Conservation (phyloP, 1,140 invertebrate species). For the Papilio polyxenes region DNA sequence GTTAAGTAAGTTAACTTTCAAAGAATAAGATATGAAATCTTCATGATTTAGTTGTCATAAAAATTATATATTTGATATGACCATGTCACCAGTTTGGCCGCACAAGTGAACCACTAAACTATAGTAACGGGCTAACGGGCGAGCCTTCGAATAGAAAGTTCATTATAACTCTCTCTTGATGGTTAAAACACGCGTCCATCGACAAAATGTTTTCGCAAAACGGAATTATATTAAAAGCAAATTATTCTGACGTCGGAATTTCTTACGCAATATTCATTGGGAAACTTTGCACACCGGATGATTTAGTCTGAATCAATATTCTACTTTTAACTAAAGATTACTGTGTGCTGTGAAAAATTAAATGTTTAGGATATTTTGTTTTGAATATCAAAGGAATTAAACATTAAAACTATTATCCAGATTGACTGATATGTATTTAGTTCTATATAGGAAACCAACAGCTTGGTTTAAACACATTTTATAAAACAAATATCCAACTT, state of each 20-base stretch:
- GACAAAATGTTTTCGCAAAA: slow-evolving; percentile 17
- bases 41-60: background rate
- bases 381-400: no score
- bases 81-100: background rate
- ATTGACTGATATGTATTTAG: background rate
- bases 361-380: no score
- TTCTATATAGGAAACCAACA: background rate
- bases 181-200: slow-evolving; percentile 3
- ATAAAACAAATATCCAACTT: background rate
- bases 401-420: no score
- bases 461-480: background rate
- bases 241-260: background rate
- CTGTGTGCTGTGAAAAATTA: background rate
- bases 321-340: background rate
- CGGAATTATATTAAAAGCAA: slow-evolving; percentile 14
- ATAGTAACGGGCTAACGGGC: slow-evolving; percentile 20
- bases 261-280: background rate
- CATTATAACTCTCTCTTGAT: slow-evolving; percentile 26
- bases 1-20: background rate
- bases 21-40: background rate
- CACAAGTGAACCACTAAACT: slow-evolving; percentile 3
- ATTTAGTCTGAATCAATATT: background rate
- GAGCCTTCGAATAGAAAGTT: slow-evolving; percentile 17
- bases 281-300: background rate
- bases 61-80: background rate